Evolutionary conservation across 2,888 invertebrate species (phyloP).

Genomic region (Zygaena filipendulae): DNA sequence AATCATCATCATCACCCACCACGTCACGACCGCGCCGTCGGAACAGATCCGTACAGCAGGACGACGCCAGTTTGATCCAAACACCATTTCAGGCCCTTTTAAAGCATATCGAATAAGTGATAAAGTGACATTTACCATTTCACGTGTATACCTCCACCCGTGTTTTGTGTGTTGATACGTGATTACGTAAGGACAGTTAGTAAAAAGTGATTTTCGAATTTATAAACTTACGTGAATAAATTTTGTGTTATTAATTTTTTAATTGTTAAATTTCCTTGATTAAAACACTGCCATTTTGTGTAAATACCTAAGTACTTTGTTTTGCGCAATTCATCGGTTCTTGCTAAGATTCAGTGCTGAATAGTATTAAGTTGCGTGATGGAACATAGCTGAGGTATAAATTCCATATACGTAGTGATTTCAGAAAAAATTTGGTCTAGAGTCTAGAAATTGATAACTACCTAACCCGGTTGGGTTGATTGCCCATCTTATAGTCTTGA

Average conservation of each 20-base stretch:
- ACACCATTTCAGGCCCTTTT: constrained; percentile 28
- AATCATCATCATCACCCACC: no score
- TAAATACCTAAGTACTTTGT: constrained; percentile 23
- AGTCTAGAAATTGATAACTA: no score
- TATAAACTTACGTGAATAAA: constrained; percentile 47
- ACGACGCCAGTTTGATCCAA: constrained; percentile 69
- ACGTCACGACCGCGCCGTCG: constrained; percentile 55
- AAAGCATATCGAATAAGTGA: constrained; percentile 63
- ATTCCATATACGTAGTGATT: no score
- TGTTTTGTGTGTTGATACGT: constrained; percentile 5
- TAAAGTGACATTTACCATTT: constrained; percentile 26
- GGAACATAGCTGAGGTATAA: no score
- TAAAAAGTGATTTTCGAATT: constrained; percentile 45
- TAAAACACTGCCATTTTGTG: constrained; percentile 66
- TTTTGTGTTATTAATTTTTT: constrained; percentile 48
- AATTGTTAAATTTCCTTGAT: constrained; percentile 59
- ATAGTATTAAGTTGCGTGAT: no score
- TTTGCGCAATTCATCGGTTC: constrained; percentile 12
- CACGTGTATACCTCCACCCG: constrained; percentile 1
- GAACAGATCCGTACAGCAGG: constrained; percentile 66
- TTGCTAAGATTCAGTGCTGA: no score
- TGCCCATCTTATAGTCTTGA: no score
- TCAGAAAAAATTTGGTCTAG: no score
- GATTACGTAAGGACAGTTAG: no score
- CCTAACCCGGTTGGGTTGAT: no score